A percentile compares a stretch with the other conserved stretches of the same genome.
Evolutionary conservation across 2,113 vertebrate species (phyloP).

Genomic region (Heterotilapia buettikoferi): DNA sequence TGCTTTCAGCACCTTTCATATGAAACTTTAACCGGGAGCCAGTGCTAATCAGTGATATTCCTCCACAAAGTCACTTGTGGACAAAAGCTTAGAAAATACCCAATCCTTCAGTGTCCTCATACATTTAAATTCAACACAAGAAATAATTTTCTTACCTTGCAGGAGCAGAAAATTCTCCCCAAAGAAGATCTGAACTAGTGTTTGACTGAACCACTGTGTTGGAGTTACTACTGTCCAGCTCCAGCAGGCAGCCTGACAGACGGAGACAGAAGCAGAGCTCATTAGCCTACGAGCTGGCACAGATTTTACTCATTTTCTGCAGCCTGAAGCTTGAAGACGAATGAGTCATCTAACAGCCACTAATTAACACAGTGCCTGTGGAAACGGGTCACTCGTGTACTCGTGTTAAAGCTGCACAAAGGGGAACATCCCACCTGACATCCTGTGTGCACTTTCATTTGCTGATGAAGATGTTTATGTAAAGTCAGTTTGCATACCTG

Average conservation of each 20-base stretch:
- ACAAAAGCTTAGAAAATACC: background rate
- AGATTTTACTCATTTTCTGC: background rate
- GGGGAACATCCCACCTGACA: background rate
- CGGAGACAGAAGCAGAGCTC: background rate
- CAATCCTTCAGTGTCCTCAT: fast-evolving
- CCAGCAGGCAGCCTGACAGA: constrained; percentile 58
- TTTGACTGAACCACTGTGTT: constrained; percentile 65
- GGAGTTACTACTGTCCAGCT: constrained; percentile 66
- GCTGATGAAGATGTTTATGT: fast-evolving
- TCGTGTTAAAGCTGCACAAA: background rate
- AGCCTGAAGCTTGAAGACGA: background rate
- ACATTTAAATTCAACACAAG: fast-evolving
- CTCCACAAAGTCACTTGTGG: background rate
- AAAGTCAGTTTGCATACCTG: background rate
- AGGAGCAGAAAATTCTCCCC: constrained; percentile 88
- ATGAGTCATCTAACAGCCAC: background rate
- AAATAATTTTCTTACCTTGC: constrained; percentile 72
- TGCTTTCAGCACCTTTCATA: background rate
- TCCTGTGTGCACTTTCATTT: background rate
- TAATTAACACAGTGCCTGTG: background rate
- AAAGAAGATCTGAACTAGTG: constrained; percentile 75
- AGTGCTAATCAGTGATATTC: background rate
- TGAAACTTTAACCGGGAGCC: background rate
- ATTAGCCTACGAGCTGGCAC: background rate
- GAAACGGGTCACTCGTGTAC: background rate